A percentile compares a stretch with the other conserved stretches of the same genome.
These are phyloP conservation scores for Symphodus melops DNA, from an alignment of 2,113 vertebrate species.

Conservation along the genomic window DNA sequence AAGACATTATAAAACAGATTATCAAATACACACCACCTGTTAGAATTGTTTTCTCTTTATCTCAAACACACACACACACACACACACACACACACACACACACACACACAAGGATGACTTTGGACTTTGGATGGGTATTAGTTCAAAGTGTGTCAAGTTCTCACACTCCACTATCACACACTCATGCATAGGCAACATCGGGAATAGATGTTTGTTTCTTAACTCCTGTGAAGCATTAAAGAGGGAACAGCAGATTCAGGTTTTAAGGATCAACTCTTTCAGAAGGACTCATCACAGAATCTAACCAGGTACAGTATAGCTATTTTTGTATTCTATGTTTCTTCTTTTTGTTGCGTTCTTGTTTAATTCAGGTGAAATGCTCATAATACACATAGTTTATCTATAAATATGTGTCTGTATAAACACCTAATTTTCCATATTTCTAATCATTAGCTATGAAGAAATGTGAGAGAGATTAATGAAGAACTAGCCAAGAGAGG, in stretches of 20 bases:
- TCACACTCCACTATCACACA: background rate
- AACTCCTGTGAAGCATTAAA: slow-evolving; percentile 25
- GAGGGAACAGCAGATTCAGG: slow-evolving; percentile 15
- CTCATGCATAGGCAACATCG: background rate
- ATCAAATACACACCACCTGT: background rate
- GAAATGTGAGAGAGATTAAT: background rate
- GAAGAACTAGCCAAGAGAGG: background rate
- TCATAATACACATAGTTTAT: no score
- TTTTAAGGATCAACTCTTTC: slow-evolving; percentile 6
- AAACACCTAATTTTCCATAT: background rate
- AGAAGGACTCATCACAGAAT: slow-evolving; percentile 18
- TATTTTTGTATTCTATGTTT: no score
- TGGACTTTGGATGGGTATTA: slow-evolving; percentile 47
- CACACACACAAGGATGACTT: slow-evolving; percentile 31
- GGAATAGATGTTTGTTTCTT: slow-evolving; percentile 2
- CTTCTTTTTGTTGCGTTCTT: no score
- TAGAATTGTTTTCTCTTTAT: background rate
- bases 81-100: background rate
- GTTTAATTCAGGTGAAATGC: no score
- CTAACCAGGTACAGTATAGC: slow-evolving; percentile 39
- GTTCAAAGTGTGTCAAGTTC: background rate
- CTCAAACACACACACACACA: background rate
- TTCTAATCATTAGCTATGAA: no score
- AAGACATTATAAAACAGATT: slow-evolving; percentile 39
- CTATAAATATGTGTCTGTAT: no score